A percentile compares a stretch with the other conserved stretches of the same genome.
These are phyloP conservation scores for Agonopterix arenella DNA, from an alignment of 2,888 invertebrate genomes.

Conservation along the genomic window DNA sequence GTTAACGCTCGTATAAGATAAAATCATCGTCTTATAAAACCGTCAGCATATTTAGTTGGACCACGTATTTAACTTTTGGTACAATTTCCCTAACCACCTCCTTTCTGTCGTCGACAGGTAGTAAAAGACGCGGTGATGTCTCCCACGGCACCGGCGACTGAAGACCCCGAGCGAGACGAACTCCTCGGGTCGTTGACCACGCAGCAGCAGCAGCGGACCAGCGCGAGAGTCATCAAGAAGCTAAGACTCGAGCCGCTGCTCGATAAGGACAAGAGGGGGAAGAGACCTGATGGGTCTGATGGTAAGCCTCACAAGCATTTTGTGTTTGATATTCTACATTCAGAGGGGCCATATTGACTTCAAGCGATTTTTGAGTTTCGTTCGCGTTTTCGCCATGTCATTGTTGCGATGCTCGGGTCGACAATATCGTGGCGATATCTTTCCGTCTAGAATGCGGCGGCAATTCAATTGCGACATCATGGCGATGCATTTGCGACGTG, in stretches of 20 bases:
- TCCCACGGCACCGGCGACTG: conserved; percentile 23
- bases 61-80: not conserved
- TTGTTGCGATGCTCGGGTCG: too few species aligned
- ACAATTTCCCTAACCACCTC: not conserved
- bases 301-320: not conserved
- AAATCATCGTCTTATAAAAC: not conserved
- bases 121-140: conserved; percentile 32
- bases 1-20: too few species aligned
- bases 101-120: not conserved
- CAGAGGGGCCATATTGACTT: too few species aligned
- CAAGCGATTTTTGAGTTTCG: too few species aligned
- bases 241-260: conserved; percentile 78
- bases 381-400: too few species aligned
- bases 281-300: conserved; percentile 25
- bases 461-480: too few species aligned
- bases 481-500: too few species aligned
- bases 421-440: too few species aligned
- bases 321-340: too few species aligned
- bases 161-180: conserved; percentile 57
- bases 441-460: too few species aligned
- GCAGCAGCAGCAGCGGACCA: conserved; percentile 79
- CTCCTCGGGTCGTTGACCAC: conserved; percentile 84
- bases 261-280: conserved; percentile 40
- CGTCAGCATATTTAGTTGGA: not conserved
- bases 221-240: conserved; percentile 88